A percentile compares a stretch with the other conserved stretches of the same genome.
Evolutionary conservation across 2,797 vertebrate species (phyloP).

Genomic region (Semotilus atromaculatus): DNA sequence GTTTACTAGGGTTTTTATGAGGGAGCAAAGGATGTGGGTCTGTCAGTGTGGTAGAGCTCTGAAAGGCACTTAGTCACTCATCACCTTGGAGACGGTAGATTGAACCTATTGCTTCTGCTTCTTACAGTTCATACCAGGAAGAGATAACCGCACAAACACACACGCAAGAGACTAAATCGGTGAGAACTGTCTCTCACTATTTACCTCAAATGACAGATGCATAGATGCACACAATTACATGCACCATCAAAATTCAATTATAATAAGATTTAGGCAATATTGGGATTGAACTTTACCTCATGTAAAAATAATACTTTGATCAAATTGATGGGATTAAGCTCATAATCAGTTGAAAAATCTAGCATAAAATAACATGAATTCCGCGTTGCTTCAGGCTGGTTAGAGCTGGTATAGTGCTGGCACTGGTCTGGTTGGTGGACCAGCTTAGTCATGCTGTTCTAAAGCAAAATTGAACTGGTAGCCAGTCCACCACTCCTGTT

Average conservation of each 20-base stretch:
- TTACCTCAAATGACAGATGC: neutral
- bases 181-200: neutral
- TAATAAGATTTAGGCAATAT: neutral
- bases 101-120: constrained; percentile 49
- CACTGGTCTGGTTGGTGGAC: neutral
- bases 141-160: constrained; percentile 5
- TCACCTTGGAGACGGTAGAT: constrained; percentile 63
- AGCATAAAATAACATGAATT: neutral
- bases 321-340: neutral
- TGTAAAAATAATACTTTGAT: neutral
- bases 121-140: constrained; percentile 15
- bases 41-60: constrained; percentile 36
- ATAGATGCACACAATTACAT: neutral
- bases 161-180: neutral
- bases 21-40: constrained; percentile 29
- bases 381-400: neutral
- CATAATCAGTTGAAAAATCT: neutral
- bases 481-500: too few species aligned
- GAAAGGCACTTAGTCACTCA: constrained; percentile 60
- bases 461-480: neutral
- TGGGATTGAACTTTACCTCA: neutral
- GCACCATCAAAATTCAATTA: neutral
- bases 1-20: neutral
- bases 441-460: neutral
- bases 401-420: neutral